Conservation (phyloP, 1,140 invertebrate genomes). For the Gonatopus flavifemur region DNA sequence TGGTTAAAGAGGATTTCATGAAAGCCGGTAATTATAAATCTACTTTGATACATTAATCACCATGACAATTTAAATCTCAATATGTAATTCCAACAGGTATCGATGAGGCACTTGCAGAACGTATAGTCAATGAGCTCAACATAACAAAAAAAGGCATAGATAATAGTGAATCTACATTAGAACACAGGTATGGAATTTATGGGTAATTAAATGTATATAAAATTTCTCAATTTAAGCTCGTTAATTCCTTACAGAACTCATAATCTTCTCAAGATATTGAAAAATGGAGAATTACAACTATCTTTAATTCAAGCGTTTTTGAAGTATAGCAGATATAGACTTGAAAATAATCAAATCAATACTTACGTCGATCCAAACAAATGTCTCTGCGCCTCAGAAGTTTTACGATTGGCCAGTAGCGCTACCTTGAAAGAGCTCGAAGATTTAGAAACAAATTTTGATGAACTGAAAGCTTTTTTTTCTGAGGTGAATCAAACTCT, state of each 20-base stretch:
- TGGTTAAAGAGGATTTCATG: slow-evolving; percentile 14
- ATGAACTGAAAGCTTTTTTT: slow-evolving; percentile 9
- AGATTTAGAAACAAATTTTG: slow-evolving; percentile 3
- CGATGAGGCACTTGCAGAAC: too few species aligned
- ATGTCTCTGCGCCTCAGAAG: slow-evolving; percentile 12
- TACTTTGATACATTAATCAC: too few species aligned
- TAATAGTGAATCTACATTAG: too few species aligned
- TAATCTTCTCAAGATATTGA: neutral
- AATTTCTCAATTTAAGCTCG: too few species aligned
- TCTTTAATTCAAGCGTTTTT: slow-evolving; percentile 8
- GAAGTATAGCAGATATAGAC: slow-evolving; percentile 9
- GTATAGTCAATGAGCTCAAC: too few species aligned
- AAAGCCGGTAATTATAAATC: slow-evolving; percentile 11
- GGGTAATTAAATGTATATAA: too few species aligned
- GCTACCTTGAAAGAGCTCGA: slow-evolving; percentile 9
- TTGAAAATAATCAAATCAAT: slow-evolving; percentile 9
- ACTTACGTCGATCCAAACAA: slow-evolving; percentile 12
- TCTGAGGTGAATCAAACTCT: neutral
- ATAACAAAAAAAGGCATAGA: too few species aligned
- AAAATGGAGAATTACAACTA: slow-evolving; percentile 2
- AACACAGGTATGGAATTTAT: too few species aligned
- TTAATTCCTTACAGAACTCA: too few species aligned
- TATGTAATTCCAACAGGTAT: too few species aligned
- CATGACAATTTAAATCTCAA: too few species aligned
- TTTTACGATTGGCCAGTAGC: neutral